Base-by-base conservation (phyloP, 2,113 vertebrate genomes). In the Amazona vittata region DNA sequence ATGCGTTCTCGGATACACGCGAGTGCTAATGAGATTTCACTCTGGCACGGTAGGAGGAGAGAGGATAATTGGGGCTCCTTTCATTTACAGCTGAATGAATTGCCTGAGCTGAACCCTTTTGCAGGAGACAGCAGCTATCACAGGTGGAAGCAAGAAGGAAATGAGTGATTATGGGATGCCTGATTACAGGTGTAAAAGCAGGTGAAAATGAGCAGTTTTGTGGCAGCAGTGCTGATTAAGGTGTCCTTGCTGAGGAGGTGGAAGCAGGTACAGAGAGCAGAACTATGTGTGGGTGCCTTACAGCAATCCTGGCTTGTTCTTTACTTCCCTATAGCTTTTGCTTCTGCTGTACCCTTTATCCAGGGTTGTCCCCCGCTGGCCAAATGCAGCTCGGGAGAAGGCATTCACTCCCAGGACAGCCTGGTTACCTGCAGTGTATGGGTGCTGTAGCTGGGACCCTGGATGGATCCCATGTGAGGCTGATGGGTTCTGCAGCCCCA, bases 1-100 rank as follows among this genome's bases (percentile, higher is more conserved):
- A 81, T 33, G 69, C 17, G 2, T 11, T 65, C 86, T 44, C 4
- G 3, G 77, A 35, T 52, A 41, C 29, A 33, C 0, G 0, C 37
- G 6, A 86, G 89, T 43, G 94, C 57, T 96, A 92, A 96, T 89
- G 96, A 95, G 92, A 62, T 93, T 90, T 89, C 67, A 7, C 68
- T 64, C 87, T 25, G 78, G 60, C 73, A n/a, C 91, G 6, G 0
- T 13, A 25, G 92, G 73, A 90, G 47, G 9, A 76, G 65, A 83
- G 60, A 57, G 44, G 24, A 20, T 94, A 92, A 94, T 85, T 89
- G 86, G 86, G 79, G 76, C 92, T 57, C 11, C 12, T 81, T 84
- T 78, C 64, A 16, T 44, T 41, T 83, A 12, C 6, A 41, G 50
- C 80, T 81, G 88, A 78, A 78, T 86, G 94, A 89, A 96, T 95